Evolutionary conservation across 2,797 vertebrate species (phyloP).

Genomic region (Urosaurus nigricauda): DNA sequence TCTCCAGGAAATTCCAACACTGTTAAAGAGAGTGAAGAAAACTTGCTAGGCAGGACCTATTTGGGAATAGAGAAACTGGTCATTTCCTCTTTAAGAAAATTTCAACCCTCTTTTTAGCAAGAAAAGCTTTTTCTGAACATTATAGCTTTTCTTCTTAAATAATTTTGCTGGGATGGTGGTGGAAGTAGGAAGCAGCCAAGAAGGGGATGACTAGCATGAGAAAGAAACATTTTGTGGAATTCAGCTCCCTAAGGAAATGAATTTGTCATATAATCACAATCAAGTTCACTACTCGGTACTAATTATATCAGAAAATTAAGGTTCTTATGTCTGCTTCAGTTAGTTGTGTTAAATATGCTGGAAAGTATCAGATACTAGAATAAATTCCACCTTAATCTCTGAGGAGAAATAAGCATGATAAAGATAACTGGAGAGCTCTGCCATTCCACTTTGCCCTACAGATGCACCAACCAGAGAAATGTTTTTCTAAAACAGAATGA

Average conservation of each 20-base stretch:
- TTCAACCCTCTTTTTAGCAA: not conserved
- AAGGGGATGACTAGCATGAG: not conserved
- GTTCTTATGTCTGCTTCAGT: conserved; percentile 8
- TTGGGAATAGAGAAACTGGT: not conserved
- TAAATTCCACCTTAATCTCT: conserved; percentile 66
- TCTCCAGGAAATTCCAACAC: not conserved
- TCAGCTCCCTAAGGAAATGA: not conserved
- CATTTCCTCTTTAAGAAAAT: not conserved
- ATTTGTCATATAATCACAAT: not conserved
- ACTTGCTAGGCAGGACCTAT: not conserved
- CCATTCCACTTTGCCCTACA: conserved; percentile 64
- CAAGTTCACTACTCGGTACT: not conserved
- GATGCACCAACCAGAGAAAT: conserved; percentile 61
- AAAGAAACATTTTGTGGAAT: conserved; percentile 6
- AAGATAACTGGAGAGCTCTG: conserved; percentile 61
- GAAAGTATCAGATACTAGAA: conserved; percentile 64
- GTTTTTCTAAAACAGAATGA: conserved; percentile 68
- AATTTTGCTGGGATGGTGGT: not conserved
- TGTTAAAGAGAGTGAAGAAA: not conserved
- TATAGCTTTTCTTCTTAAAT: not conserved
- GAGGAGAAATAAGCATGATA: conserved; percentile 64
- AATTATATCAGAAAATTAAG: conserved; percentile 26
- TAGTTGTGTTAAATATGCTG: conserved; percentile 64
- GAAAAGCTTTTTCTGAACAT: not conserved
- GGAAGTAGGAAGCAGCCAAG: not conserved